phyloP scores from a whole-genome alignment of 2,113 vertebrate species.

The Empidonax alnorum region DNA sequence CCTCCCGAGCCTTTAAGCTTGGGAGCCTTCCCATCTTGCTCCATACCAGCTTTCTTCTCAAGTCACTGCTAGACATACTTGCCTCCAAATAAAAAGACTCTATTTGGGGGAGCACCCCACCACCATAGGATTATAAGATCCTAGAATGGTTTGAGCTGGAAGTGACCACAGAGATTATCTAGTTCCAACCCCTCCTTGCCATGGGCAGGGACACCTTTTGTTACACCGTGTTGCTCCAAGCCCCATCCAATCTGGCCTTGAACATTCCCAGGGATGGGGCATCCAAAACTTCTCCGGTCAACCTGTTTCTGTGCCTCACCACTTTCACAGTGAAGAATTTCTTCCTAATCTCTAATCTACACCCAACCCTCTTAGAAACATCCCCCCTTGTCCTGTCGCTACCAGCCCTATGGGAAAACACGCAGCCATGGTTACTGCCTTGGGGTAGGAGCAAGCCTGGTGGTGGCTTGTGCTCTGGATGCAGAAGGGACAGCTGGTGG shows the following conservation, averaged over 20 bases:
- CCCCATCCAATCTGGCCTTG: background rate
- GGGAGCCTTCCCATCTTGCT: background rate
- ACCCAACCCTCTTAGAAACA: background rate
- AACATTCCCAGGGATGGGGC: background rate
- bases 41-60: background rate
- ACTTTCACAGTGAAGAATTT: background rate
- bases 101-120: background rate
- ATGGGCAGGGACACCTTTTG: background rate
- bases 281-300: background rate
- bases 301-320: background rate
- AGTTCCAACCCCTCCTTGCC: background rate
- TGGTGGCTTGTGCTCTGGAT: background rate
- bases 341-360: background rate
- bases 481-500: background rate
- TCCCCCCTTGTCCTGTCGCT: background rate
- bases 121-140: background rate
- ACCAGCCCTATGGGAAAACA: background rate
- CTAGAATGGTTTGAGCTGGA: background rate
- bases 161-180: background rate
- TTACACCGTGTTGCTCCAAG: background rate
- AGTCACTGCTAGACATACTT: fast-evolving
- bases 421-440: fast-evolving
- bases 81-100: background rate
- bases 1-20: background rate
- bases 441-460: background rate